A percentile compares a stretch with the other conserved stretches of the same genome.
These are phyloP conservation scores for Drosophila kokeensis DNA, from an alignment of 2,888 invertebrate species.

Conservation along the genomic window DNA sequence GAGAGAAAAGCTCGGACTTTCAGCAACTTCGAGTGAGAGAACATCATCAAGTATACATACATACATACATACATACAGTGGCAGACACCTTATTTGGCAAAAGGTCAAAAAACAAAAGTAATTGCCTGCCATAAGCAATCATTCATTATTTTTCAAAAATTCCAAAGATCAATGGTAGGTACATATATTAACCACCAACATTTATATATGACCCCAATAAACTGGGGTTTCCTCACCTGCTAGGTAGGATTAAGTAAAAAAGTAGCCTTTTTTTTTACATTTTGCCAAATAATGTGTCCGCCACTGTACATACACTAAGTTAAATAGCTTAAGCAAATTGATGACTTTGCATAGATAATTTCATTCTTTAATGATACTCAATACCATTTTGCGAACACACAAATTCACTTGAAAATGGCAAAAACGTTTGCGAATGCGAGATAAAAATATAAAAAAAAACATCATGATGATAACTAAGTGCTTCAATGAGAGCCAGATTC, in stretches of 20 bases:
- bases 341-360: not conserved
- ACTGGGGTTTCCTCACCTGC: too few relatives aligned
- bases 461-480: not conserved
- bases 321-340: not conserved
- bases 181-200: too few relatives aligned
- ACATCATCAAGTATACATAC: constrained; percentile 4
- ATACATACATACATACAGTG: constrained; percentile 1
- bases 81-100: too few relatives aligned
- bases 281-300: too few relatives aligned
- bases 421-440: not conserved
- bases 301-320: not conserved
- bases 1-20: not conserved
- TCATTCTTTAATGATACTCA: not conserved
- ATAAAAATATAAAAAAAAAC: not conserved
- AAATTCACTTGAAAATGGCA: not conserved
- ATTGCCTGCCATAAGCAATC: too few relatives aligned
- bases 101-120: too few relatives aligned
- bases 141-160: too few relatives aligned
- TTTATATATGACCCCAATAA: too few relatives aligned
- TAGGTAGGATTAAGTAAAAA: too few relatives aligned
- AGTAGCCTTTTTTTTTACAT: too few relatives aligned
- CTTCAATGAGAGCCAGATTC: not conserved
- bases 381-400: not conserved
- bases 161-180: too few relatives aligned
- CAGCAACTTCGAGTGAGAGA: too few relatives aligned